Percentiles rank a stretch among this genome's conserved stretches.
phyloP scores from a whole-genome alignment of 2,888 invertebrate genomes.

The Deilephila elpenor region DNA sequence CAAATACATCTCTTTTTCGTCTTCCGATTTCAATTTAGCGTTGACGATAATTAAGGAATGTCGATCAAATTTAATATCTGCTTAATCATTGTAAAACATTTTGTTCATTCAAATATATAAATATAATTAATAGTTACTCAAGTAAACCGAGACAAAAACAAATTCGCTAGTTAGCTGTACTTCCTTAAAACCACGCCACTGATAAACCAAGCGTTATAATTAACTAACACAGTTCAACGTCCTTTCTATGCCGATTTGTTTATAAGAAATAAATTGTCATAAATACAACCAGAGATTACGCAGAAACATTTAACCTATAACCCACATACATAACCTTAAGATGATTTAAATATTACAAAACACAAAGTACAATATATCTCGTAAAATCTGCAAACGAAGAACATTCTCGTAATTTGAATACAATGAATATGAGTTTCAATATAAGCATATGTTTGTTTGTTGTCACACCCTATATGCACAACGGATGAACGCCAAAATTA shows the following conservation, averaged over 20 bases:
- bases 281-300: not conserved
- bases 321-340: not conserved
- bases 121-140: too few relatives aligned
- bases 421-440: slow-evolving; percentile 35
- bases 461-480: slow-evolving; percentile 21
- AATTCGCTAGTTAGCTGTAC: not conserved
- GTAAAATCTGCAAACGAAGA: slow-evolving; percentile 35
- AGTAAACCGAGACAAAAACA: not conserved
- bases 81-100: too few relatives aligned
- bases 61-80: too few relatives aligned
- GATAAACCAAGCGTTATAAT: not conserved
- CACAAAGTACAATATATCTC: not conserved
- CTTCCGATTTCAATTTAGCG: too few relatives aligned
- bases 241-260: slow-evolving; percentile 6
- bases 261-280: not conserved
- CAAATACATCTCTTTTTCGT: too few relatives aligned
- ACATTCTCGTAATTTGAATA: slow-evolving; percentile 44
- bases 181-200: slow-evolving; percentile 2
- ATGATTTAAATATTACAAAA: not conserved
- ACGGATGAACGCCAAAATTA: slow-evolving; percentile 38
- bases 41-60: too few relatives aligned
- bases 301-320: slow-evolving; percentile 6
- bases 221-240: not conserved
- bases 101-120: too few relatives aligned
- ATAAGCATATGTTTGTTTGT: slow-evolving; percentile 18